phyloP scores from a whole-genome alignment of 2,797 vertebrate species.

The Hoplostethus mediterraneus region DNA sequence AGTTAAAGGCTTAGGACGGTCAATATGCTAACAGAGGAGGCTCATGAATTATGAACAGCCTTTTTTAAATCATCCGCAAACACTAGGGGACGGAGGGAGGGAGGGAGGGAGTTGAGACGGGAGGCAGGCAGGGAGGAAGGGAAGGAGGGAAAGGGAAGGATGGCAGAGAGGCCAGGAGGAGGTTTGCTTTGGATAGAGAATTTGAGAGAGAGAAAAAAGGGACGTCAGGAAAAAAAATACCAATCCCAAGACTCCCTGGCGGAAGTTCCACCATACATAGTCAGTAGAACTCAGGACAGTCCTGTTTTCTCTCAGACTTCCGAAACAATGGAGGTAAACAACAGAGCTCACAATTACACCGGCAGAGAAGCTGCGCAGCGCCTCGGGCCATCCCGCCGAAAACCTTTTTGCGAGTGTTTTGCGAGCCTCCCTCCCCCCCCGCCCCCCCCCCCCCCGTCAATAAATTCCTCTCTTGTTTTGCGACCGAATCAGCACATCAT shows the following conservation, averaged over 20 bases:
- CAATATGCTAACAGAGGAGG: conserved; percentile 68
- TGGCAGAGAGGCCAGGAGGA: conserved; percentile 5
- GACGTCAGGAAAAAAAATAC: background rate
- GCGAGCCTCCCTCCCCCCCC: background rate
- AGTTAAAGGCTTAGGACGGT: conserved; percentile 66
- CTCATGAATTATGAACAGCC: conserved; percentile 75
- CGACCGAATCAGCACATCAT: conserved; percentile 49
- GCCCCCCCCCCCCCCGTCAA: conserved; percentile 41
- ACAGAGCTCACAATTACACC: conserved; percentile 65
- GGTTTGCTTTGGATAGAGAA: conserved; percentile 5
- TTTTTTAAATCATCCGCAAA: conserved; percentile 65
- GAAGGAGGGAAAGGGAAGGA: background rate
- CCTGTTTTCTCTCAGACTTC: conserved; percentile 38
- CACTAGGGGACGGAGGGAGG: conserved; percentile 10
- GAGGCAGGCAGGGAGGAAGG: background rate
- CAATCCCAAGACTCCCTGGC: conserved; percentile 6
- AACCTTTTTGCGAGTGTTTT: background rate
- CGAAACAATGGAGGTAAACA: conserved; percentile 60
- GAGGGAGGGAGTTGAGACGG: conserved; percentile 8
- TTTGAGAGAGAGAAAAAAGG: background rate
- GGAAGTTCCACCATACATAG: background rate
- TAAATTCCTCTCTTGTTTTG: conserved; percentile 50
- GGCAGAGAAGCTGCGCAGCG: conserved; percentile 27
- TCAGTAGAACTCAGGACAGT: conserved; percentile 15
- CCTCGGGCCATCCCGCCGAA: conserved; percentile 44